Evolutionary conservation across 2,113 vertebrate genomes (phyloP).

Genomic region (Barnardius zonarius): DNA sequence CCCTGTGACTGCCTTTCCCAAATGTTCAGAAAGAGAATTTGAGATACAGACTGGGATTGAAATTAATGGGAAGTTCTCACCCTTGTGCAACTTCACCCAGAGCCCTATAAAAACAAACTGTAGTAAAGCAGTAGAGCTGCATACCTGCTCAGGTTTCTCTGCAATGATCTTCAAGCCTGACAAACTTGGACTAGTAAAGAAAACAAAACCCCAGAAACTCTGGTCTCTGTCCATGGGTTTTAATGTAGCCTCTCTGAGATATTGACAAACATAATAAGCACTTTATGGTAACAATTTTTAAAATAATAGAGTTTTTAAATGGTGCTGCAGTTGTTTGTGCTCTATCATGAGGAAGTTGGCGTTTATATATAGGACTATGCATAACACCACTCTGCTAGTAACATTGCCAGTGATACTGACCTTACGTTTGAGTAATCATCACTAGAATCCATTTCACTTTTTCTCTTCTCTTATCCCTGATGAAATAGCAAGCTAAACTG

Average conservation of each 20-base stretch:
- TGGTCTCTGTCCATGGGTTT: not conserved
- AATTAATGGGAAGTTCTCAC: not conserved
- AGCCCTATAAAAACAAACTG: not conserved
- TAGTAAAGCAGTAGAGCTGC: not conserved
- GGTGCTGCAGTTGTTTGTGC: not conserved
- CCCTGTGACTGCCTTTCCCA: not conserved
- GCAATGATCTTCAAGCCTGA: not conserved
- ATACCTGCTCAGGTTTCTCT: not conserved
- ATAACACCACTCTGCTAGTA: not conserved
- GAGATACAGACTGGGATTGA: not conserved
- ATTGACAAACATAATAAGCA: not conserved
- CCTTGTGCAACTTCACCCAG: not conserved
- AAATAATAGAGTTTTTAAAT: not conserved
- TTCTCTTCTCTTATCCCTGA: not conserved
- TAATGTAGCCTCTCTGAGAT: not conserved
- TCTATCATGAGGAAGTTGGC: not conserved
- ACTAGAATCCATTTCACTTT: not conserved
- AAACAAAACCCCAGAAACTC: not conserved
- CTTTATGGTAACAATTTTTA: not conserved
- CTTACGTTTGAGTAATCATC: not conserved
- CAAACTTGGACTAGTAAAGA: not conserved
- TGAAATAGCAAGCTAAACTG: not conserved
- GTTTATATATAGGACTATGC: not conserved
- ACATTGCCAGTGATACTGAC: not conserved
- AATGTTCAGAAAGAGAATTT: not conserved